Percentiles rank a stretch among this genome's conserved stretches.
These are phyloP conservation scores for Rotaria macrura DNA, from an alignment of 2,888 invertebrate genomes.

Conservation along the genomic window DNA sequence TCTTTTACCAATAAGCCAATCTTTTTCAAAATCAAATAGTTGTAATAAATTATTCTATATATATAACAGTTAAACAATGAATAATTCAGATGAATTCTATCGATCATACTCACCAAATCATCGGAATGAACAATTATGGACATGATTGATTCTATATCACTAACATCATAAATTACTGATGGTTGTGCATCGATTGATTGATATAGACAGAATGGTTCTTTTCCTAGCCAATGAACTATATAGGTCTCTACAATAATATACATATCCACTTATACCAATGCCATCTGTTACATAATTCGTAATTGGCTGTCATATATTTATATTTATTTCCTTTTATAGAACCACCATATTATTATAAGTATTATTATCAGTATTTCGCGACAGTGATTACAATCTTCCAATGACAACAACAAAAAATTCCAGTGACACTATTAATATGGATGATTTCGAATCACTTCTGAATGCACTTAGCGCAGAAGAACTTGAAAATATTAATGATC, in stretches of 20 bases:
- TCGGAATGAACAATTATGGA: background rate
- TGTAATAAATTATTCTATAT: background rate
- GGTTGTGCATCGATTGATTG: too few relatives aligned
- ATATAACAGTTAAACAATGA: background rate
- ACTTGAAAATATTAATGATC: slow-evolving; percentile 88
- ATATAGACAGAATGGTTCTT: too few relatives aligned
- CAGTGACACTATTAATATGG: background rate
- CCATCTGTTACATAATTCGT: background rate
- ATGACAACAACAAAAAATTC: background rate
- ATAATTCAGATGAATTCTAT: background rate
- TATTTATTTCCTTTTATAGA: background rate
- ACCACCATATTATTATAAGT: too few relatives aligned
- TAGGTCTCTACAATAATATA: too few relatives aligned
- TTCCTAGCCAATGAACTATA: too few relatives aligned
- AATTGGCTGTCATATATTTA: background rate
- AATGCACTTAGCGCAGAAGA: slow-evolving; percentile 85
- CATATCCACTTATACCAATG: too few relatives aligned
- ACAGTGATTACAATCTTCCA: background rate
- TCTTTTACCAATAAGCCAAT: background rate
- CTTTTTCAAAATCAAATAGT: background rate
- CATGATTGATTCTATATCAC: background rate
- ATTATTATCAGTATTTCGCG: background rate
- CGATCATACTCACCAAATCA: background rate
- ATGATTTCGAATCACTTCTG: slow-evolving; percentile 81
- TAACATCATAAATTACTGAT: background rate